Evolutionary conservation across 1,140 invertebrate species (phyloP), one percentile per base, ranked within the genome.

Genomic region (Ephestia elutella): DNA sequence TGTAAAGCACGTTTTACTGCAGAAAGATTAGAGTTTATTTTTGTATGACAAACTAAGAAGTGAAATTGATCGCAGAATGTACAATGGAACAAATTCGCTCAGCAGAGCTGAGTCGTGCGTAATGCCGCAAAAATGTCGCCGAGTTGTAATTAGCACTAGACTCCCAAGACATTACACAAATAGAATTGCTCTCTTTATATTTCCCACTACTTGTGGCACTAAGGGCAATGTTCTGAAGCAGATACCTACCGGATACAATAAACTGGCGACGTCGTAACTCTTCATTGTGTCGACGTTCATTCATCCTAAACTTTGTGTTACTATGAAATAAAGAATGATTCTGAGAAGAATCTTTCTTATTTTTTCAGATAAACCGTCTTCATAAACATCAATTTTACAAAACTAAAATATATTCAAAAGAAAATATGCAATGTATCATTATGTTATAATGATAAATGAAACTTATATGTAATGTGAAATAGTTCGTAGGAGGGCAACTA

Each of bases 101-200:
- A 54, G 56, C 59, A 18, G 13, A 18, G 44, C 30, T 20, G 54
- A 7, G 32, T 48, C 32, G 54, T 66, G 66, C 64, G 71, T 74
- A 68, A 71, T 63, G 69, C 56, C 28, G 54, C 66, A 74, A 71
- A 69, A 64, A 71, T 74, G 69, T 67, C 69, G 62, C 60, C 38
- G 35, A 49, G 61, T 62, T 53, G 63, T 69, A 71, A 74, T 73
- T 73, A 73, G 68, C 68, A 71, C 68, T 66, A 66, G 59, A 44
- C 59, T 63, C 61, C 54, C 65, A 65, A 66, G 63, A 64, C 61
- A 59, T 58, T 60, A 54, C 63, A 61, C 68, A 68, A 73, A 73
- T 70, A 70, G 71, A 68, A 65, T 71, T 66, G 63, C 53, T 63
- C 63, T 73, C 63, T 70, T 70, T 64, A 66, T 68, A 44, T 59